Evolutionary conservation across 2,113 vertebrate species (phyloP).

Genomic region (Pygoscelis antarcticus): DNA sequence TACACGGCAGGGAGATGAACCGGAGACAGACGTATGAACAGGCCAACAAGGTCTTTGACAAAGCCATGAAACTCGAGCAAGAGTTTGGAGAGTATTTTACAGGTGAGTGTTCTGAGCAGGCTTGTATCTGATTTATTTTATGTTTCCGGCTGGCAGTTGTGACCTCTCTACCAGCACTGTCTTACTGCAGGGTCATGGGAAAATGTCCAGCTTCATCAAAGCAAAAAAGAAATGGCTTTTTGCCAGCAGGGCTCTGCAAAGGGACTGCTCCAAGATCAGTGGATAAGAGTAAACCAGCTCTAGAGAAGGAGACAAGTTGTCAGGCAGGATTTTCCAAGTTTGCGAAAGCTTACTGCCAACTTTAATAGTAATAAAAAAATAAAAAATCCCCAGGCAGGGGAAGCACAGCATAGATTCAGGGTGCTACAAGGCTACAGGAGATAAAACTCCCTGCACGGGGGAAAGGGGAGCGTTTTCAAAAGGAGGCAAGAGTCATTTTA

Average conservation of each 20-base stretch:
- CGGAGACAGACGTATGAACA: slow-evolving; percentile 97
- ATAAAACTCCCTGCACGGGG: neutral
- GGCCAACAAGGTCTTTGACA: slow-evolving; percentile 97
- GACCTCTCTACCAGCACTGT: neutral
- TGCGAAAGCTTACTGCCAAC: neutral
- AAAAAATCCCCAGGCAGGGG: neutral
- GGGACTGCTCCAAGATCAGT: neutral
- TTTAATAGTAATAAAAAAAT: neutral
- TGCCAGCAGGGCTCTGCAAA: neutral
- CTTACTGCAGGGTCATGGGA: neutral
- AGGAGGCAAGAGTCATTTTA: neutral
- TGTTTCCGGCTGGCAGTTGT: neutral
- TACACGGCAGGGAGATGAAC: slow-evolving; percentile 92
- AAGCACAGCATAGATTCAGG: neutral
- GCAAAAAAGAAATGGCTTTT: neutral
- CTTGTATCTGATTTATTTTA: neutral
- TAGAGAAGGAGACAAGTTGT: neutral
- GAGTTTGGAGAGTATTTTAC: slow-evolving; percentile 99
- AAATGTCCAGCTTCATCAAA: neutral
- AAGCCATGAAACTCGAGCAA: slow-evolving; percentile 97
- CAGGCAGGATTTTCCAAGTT: slow-evolving; percentile 8
- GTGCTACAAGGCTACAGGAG: neutral
- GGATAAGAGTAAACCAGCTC: neutral
- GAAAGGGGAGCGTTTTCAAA: neutral
- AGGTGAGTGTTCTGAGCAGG: slow-evolving; percentile 77